Evolutionary conservation across 2,113 vertebrate species (phyloP).

Genomic region (Recurvirostra avosetta): DNA sequence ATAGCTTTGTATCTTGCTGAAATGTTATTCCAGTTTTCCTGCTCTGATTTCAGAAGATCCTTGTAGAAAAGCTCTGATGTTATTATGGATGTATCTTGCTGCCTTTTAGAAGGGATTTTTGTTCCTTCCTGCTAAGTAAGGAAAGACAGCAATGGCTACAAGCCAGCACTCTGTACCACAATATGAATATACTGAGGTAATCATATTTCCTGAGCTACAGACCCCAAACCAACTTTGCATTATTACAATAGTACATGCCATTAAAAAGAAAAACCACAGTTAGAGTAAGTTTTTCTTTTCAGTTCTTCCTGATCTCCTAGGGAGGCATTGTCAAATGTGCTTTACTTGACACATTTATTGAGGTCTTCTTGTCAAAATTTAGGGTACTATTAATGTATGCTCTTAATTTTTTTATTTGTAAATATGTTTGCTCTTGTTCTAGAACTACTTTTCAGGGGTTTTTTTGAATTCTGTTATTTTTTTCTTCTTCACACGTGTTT

Average conservation of each 20-base stretch:
- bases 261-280: not conserved
- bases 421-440: not conserved
- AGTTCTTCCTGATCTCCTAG: not conserved
- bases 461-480: not conserved
- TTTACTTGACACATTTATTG: not conserved
- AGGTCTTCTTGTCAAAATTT: not conserved
- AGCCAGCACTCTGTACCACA: not conserved
- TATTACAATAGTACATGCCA: not conserved
- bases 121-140: constrained; percentile 8
- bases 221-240: not conserved
- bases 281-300: not conserved
- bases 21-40: constrained; percentile 59
- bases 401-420: not conserved
- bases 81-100: not conserved
- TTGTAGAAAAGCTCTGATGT: constrained; percentile 50
- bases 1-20: constrained; percentile 71
- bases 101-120: not conserved
- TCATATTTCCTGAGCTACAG: not conserved
- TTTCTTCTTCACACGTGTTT: not conserved
- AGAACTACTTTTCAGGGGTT: not conserved
- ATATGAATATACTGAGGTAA: not conserved
- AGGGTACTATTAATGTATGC: not conserved
- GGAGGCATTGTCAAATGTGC: not conserved
- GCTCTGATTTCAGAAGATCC: constrained; percentile 67
- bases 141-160: not conserved